Evolutionary conservation across 2,113 vertebrate genomes (phyloP).

Genomic region (Oriolus oriolus): DNA sequence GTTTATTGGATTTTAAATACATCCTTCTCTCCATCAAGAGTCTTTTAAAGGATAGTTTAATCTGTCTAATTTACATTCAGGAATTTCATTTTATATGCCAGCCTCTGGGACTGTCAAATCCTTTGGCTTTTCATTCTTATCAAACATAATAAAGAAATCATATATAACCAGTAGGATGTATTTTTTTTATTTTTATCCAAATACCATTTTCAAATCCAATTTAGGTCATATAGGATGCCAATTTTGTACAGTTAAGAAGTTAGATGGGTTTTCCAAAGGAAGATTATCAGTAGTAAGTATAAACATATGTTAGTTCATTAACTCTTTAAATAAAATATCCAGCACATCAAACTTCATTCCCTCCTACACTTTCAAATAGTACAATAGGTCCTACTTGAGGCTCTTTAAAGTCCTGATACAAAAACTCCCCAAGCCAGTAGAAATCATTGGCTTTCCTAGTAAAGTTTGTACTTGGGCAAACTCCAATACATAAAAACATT

Average conservation of each 20-base stretch:
- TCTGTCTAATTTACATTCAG: constrained; percentile 69
- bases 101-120: constrained; percentile 55
- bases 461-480: background rate
- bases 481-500: background rate
- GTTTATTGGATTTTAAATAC: constrained; percentile 67
- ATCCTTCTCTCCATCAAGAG: constrained; percentile 55
- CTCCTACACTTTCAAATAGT: background rate
- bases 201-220: constrained; percentile 60
- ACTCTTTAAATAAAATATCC: constrained; percentile 30
- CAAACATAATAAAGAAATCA: constrained; percentile 62
- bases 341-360: constrained; percentile 3
- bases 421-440: background rate
- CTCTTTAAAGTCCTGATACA: background rate
- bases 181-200: constrained; percentile 41
- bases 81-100: constrained; percentile 70
- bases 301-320: constrained; percentile 49
- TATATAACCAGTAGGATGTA: constrained; percentile 32
- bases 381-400: background rate
- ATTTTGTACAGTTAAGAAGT: constrained; percentile 45
- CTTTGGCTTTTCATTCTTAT: constrained; percentile 68
- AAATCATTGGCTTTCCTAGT: background rate
- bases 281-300: constrained; percentile 51
- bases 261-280: constrained; percentile 59
- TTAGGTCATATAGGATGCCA: constrained; percentile 38
- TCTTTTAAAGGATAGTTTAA: constrained; percentile 64